Evolutionary conservation across 2,797 vertebrate genomes (phyloP), one percentile per base, ranked within the genome.

Genomic region (Liasis olivaceus): DNA sequence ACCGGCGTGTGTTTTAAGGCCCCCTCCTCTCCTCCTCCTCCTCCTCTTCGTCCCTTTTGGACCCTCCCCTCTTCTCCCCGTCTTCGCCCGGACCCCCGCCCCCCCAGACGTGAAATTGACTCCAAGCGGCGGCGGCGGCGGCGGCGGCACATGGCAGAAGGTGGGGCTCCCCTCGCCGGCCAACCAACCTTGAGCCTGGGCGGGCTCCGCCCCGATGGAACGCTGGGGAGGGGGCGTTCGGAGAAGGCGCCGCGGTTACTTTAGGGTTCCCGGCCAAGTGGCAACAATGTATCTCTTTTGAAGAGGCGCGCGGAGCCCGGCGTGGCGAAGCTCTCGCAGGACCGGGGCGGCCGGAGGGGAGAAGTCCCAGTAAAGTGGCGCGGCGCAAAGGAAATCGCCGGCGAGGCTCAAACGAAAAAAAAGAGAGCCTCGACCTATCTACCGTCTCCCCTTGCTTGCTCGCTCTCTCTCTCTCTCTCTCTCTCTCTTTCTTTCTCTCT

Each of bases 111-210:
- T 85, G 91, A 17, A 56, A 62, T 58, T 56, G 60, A 56, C 62
- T 91, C 17, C 15, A 20, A 42, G 31, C 69, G 12, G 66, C 66
- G 1, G 31, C 69, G 69, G 64, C 69, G 69, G 64, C 64, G 4
- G 72, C 31, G 7, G 69, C 69, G 9, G 36, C 87, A 58, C 72
- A n/a, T 13, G 72, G 91, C 59, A 22, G 91, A 58, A 63, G 92
- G 92, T 17, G 91, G 88, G 93, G 87, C 92, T 31, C 14, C 8
- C 28, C 2, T 63, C 66, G 64, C 92, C 72, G 89, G 90, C 93
- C 93, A 93, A 93, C 87, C 93, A 93, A 85, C 87, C 90, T 72
- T 91, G 93, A 56, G 92, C n/a, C 91, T n/a, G 64, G 77, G 91
- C 0, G n/a, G 28, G 60, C 81, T 89, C 94, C 93, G n/a, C 91